Evolutionary conservation across 2,888 invertebrate genomes (phyloP).

Genomic region (Tiliacea aurago): DNA sequence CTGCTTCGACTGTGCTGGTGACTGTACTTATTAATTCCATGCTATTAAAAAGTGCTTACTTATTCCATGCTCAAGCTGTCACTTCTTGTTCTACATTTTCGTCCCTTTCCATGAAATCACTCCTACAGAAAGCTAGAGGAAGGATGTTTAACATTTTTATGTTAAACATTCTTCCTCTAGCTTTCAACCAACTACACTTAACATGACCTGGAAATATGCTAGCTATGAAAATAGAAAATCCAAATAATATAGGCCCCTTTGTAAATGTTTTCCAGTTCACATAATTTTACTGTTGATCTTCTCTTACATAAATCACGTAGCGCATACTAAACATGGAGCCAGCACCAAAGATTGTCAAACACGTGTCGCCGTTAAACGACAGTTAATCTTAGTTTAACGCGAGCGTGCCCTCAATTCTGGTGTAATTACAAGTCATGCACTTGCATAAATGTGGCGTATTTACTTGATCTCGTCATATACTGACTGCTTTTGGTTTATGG

Average conservation of each 20-base stretch:
- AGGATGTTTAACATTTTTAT: too few relatives aligned
- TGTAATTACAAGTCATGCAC: constrained; percentile 64
- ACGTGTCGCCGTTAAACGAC: constrained; percentile 77
- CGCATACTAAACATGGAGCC: constrained; percentile 47
- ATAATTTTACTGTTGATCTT: neutral
- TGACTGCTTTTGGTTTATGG: neutral
- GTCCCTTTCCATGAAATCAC: too few relatives aligned
- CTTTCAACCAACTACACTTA: too few relatives aligned
- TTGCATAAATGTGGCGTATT: constrained; percentile 52
- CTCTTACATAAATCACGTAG: constrained; percentile 37
- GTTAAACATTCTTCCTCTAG: too few relatives aligned
- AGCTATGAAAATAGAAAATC: neutral
- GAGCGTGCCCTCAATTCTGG: constrained; percentile 48
- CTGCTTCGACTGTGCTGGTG: too few relatives aligned
- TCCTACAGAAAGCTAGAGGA: too few relatives aligned
- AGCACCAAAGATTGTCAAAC: constrained; percentile 73
- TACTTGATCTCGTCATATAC: constrained; percentile 11
- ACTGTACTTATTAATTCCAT: too few relatives aligned
- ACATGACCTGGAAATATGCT: too few relatives aligned
- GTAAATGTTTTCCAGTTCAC: neutral
- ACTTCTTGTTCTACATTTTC: too few relatives aligned
- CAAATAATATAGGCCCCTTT: too few relatives aligned
- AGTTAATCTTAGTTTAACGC: constrained; percentile 76
- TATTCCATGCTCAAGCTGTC: too few relatives aligned
- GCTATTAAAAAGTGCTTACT: too few relatives aligned